Base-by-base conservation (phyloP, 2,113 vertebrate genomes). In the Okapia johnstoni region DNA sequence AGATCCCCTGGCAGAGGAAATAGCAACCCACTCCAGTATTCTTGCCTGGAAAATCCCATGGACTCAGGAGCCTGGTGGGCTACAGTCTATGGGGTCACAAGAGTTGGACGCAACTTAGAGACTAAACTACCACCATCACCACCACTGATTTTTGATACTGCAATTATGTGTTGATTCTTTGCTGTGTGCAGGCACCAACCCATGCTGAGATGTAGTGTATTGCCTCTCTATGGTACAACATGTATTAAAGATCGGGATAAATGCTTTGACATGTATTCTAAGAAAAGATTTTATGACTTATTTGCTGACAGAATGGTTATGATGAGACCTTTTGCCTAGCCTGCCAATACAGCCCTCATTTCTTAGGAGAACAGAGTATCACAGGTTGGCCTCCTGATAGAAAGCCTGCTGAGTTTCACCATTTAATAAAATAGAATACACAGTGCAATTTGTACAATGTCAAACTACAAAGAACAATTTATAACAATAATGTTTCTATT, bases 401-500 rank as follows among this genome's bases (percentile, higher is more conserved):
- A 94, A 95, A 96, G 55, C 95, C 85, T 85, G 90, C 96, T 90
- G 94, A 77, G 81, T 93, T 98, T 97, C 87, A n/a, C 94, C 96
- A 95, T 97, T 98, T 97, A 97, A 98, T 98, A 96, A 98, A 97
- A 96, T 61, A 94, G 93, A 97, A 95, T 96, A 93, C 93, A 96
- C 77, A 92, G 80, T 90, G 81, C 96, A 97, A 98, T 97, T 97
- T 98, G 94, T 97, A 91, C 94, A 95, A 57, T 97, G 97, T 95
- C 97, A 98, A 84, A 97, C 88, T 97, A 90, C 95, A 96, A 48
- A 93, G 97, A 91, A 91, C 87, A 96, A 91, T 98, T 95, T 98
- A 97, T 97, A 97, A 97, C 91, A 97, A 97, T 97, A 94, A 97
- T 97, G 95, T 95, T 97, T 97, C 95, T 98, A 96, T 98, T 98